Conservation (phyloP, 2,113 vertebrate genomes). For the Mormoops blainvillei region DNA sequence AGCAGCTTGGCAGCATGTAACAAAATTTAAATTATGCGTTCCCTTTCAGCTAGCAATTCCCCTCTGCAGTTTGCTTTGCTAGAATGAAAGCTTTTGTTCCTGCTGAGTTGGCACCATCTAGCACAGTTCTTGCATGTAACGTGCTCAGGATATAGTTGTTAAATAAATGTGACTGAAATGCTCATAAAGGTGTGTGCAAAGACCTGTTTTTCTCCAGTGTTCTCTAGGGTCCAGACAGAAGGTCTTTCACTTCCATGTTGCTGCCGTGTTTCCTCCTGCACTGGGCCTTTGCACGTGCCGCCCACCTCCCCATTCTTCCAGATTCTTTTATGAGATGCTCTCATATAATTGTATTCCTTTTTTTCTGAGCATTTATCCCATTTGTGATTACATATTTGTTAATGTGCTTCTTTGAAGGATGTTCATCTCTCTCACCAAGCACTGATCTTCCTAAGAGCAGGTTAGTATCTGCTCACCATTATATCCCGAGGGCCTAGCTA, state of each 20-base stretch:
- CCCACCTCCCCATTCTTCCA: neutral
- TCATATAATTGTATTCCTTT: neutral
- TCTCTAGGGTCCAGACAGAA: neutral
- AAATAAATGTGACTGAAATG: neutral
- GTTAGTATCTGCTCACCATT: neutral
- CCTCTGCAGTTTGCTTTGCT: neutral
- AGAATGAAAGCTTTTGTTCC: neutral
- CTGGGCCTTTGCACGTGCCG: neutral
- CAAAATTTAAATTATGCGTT: neutral
- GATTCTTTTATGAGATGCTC: neutral
- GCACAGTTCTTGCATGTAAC: neutral
- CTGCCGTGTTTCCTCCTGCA: accelerated
- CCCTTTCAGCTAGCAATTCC: neutral
- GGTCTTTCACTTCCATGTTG: neutral
- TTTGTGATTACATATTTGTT: neutral
- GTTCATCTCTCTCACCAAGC: neutral
- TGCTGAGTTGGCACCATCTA: neutral
- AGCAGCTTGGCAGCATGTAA: neutral
- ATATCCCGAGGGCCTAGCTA: neutral
- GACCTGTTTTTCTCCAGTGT: neutral
- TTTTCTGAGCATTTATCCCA: neutral
- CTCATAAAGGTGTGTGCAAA: neutral
- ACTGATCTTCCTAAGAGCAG: neutral
- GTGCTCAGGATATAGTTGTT: neutral
- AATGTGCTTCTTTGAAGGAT: neutral